These are phyloP conservation scores for Auanema sp. DNA, from an alignment of 2,888 invertebrate genomes.

Conservation along the genomic window DNA sequence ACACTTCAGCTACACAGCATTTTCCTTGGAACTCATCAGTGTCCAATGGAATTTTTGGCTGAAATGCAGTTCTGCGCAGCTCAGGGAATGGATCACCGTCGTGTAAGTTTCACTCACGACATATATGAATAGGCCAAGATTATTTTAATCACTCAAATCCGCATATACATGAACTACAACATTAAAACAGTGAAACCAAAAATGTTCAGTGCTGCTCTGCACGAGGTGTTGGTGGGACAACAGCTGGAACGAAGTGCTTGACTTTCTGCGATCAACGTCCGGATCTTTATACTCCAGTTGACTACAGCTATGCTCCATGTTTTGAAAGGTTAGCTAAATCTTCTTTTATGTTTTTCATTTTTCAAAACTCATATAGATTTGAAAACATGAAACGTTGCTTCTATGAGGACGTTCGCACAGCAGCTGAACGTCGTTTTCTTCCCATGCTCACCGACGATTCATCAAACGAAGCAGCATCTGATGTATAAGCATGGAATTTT, in stretches of 20 bases:
- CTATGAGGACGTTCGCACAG: slow-evolving; percentile 45
- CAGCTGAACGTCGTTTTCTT: slow-evolving; percentile 8
- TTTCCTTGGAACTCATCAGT: slow-evolving; percentile 54
- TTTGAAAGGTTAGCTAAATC: slow-evolving; percentile 41
- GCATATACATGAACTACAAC: slow-evolving; percentile 1
- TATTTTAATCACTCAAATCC: no score
- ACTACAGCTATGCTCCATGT: slow-evolving; percentile 46
- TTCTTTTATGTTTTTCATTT: background rate
- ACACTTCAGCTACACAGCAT: slow-evolving; percentile 49
- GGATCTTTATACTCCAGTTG: slow-evolving; percentile 52
- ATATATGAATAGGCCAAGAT: background rate
- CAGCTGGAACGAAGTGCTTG: slow-evolving; percentile 53
- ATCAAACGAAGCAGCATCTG: no score
- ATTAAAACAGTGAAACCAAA: background rate
- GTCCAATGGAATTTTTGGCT: slow-evolving; percentile 55
- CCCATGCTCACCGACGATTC: no score
- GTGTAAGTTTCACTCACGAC: slow-evolving; percentile 10
- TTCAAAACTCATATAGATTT: slow-evolving; percentile 24
- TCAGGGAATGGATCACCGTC: slow-evolving; percentile 53
- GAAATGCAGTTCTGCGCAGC: slow-evolving; percentile 57
- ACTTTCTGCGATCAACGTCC: slow-evolving; percentile 53
- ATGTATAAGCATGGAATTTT: no score
- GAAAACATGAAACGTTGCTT: slow-evolving; percentile 58
- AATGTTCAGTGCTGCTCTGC: slow-evolving; percentile 38
- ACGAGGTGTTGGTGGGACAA: slow-evolving; percentile 40